Base-by-base conservation (phyloP, 2,113 vertebrate species). In the Labeo catla region DNA sequence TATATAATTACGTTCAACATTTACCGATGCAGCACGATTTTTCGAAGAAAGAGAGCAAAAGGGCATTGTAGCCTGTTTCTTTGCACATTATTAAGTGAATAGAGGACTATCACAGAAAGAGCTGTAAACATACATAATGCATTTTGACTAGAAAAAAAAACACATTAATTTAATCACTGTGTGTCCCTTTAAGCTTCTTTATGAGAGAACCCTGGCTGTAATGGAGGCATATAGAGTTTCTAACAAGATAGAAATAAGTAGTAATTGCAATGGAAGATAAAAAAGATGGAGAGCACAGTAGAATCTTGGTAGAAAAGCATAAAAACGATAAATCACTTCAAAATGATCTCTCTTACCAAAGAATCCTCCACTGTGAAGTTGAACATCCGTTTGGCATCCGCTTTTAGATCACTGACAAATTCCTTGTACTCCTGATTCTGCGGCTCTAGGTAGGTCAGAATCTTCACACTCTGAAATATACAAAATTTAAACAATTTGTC, bases 391-490 rank as follows among this genome's bases (percentile, higher is more conserved):
- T 0, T 86, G 2, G 97, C 96, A 86, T 96, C 93, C 0, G 63
- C 54, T 91, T 94, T 96, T 68, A 98, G 91, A 7, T 94, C 90
- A 1, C 19, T 16, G 84, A 99, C 93, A 84, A 99, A 99, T 10
- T 92, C 86, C 6, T 1, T 73, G 87, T 99, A 99, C 91, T 97
- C 97, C 0, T 92, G 92, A 72, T 97, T 98, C 49, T 96, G 94
- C 0, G 98, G 98, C 77, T 98, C 97, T 54, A 93, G 93, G 90
- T 98, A 98, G 0, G 97, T 98, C 90, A 99, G 94, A 92, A 99
- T 97, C 94, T 98, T 98, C 91, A 96, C 97, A 0, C 94, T 96
- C 97, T 98, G 93, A 16, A 86, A 72, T 7, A 86, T 28, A n/a
- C 61, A 81, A n/a, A 80, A 73, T 54, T 74, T 16, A 57, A 12